Percentiles rank a stretch among this genome's conserved stretches.
Evolutionary conservation across 2,797 vertebrate genomes (phyloP).

Genomic region (Clangula hyemalis): DNA sequence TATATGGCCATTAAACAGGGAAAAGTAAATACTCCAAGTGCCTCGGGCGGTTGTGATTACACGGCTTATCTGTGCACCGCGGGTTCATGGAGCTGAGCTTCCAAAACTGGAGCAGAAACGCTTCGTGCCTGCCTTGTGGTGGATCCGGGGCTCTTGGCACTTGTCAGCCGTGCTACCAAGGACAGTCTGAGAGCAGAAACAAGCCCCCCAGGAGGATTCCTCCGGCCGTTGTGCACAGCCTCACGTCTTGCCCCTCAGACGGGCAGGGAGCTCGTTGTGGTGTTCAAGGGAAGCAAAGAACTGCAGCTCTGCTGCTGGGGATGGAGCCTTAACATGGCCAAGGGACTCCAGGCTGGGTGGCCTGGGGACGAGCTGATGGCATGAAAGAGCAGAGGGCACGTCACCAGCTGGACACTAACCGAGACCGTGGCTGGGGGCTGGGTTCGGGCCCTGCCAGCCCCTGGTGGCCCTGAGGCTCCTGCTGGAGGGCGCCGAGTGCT

Average conservation of each 20-base stretch:
- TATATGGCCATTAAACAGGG: neutral
- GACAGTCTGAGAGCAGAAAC: neutral
- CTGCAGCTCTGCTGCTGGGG: neutral
- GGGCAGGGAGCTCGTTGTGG: rapidly evolving
- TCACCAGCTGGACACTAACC: rapidly evolving
- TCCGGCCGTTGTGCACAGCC: neutral
- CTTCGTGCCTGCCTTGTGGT: rapidly evolving
- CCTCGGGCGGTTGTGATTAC: neutral
- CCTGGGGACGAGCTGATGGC: neutral
- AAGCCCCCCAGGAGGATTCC: neutral
- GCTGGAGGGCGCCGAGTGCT: neutral
- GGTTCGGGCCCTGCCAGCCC: neutral
- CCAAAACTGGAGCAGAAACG: neutral
- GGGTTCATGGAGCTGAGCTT: neutral
- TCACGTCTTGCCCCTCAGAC: neutral
- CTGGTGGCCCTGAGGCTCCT: neutral
- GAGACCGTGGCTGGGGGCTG: neutral
- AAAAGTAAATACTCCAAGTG: constrained; percentile 25
- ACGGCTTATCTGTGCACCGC: neutral
- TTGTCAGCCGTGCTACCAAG: neutral
- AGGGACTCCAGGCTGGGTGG: neutral
- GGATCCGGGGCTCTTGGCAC: neutral
- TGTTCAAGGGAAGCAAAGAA: neutral
- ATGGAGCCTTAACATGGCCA: neutral
- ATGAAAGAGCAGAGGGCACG: neutral